Percentiles rank a stretch among this genome's conserved stretches.
Evolutionary conservation across 2,113 vertebrate species (phyloP).

Genomic region (Carassius gibelio): DNA sequence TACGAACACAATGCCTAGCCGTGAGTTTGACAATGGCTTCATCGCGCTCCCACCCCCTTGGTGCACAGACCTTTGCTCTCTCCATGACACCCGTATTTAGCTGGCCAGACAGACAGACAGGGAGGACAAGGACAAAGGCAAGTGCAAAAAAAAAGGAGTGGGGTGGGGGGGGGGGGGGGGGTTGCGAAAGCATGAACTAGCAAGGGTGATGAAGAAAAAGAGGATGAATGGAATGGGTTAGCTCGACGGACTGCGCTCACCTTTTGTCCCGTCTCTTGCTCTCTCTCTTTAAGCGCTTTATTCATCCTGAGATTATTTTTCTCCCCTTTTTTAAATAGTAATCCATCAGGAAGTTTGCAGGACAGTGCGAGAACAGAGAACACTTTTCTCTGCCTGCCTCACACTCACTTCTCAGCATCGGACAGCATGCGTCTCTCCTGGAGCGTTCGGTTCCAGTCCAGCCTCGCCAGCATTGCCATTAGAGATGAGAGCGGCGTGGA

Average conservation of each 20-base stretch:
- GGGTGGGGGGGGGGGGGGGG: neutral
- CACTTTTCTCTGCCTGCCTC: slow-evolving; percentile 31
- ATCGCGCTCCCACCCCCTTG: slow-evolving; percentile 53
- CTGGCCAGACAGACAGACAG: slow-evolving; percentile 62
- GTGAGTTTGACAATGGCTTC: slow-evolving; percentile 70
- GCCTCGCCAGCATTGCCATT: slow-evolving; percentile 29
- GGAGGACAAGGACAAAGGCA: slow-evolving; percentile 67
- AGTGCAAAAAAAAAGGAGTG: slow-evolving; percentile 37
- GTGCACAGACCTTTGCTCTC: slow-evolving; percentile 67
- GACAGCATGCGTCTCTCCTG: slow-evolving; percentile 19
- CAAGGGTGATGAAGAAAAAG: slow-evolving; percentile 38
- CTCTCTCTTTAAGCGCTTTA: slow-evolving; percentile 47
- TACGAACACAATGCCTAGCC: slow-evolving; percentile 63
- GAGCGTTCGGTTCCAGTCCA: slow-evolving; percentile 36
- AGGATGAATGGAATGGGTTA: slow-evolving; percentile 54
- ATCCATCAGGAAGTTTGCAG: slow-evolving; percentile 55
- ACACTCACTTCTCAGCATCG: slow-evolving; percentile 38
- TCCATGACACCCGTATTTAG: slow-evolving; percentile 70
- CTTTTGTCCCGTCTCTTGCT: slow-evolving; percentile 63
- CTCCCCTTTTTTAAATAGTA: slow-evolving; percentile 38
- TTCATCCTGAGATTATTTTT: slow-evolving; percentile 36
- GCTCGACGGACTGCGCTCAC: slow-evolving; percentile 64
- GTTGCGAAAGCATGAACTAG: slow-evolving; percentile 56
- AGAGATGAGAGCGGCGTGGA: slow-evolving; percentile 30
- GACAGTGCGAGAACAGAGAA: neutral